Conservation (phyloP, 2,888 invertebrate species). For the Lasioglossum marginatum region DNA sequence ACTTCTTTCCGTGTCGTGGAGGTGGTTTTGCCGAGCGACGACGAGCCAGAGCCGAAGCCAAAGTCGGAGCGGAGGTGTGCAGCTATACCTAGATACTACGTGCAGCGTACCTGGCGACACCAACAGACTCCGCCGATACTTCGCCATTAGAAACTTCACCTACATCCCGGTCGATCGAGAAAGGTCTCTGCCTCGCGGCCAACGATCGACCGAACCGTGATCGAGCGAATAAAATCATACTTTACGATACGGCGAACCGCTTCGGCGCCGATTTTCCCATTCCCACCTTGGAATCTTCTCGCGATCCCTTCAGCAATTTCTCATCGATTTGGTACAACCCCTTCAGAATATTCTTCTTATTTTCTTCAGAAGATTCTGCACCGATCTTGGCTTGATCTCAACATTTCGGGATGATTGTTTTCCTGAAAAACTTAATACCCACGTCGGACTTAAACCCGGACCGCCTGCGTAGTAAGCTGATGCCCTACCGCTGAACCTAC, state of each 20-base stretch:
- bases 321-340: too few relatives aligned
- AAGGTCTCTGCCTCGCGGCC: slow-evolving; percentile 47
- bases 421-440: too few relatives aligned
- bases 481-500: too few relatives aligned
- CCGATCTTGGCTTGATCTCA: too few relatives aligned
- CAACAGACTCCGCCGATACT: slow-evolving; percentile 39
- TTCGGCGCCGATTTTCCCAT: neutral
- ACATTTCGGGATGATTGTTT: too few relatives aligned
- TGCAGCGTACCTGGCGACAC: neutral
- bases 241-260: neutral
- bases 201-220: neutral
- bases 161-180: slow-evolving; percentile 59
- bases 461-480: too few relatives aligned
- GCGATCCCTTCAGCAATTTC: neutral
- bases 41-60: neutral
- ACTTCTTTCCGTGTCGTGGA: slow-evolving; percentile 71
- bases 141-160: slow-evolving; percentile 70
- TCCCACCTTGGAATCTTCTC: neutral
- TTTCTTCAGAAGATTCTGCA: neutral
- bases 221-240: neutral
- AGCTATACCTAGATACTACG: neutral
- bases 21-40: slow-evolving; percentile 45
- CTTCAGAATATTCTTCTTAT: neutral
- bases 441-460: too few relatives aligned
- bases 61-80: slow-evolving; percentile 12